Evolutionary conservation across 2,888 invertebrate genomes (phyloP), one percentile per base, ranked within the genome.

Genomic region (Nomada fucata): DNA sequence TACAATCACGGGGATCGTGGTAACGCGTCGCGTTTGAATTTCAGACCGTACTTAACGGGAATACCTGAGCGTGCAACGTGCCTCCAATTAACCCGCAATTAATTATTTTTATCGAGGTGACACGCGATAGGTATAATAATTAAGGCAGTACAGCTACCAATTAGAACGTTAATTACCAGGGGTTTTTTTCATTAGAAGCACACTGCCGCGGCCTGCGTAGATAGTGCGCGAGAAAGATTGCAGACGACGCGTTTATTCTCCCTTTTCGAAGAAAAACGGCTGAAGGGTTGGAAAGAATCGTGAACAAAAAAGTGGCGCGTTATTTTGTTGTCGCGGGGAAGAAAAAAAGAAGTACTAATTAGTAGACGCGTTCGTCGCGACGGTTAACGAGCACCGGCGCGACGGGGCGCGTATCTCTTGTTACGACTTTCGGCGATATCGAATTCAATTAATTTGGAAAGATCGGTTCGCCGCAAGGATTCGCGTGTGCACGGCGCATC

Each of bases 141-240:
- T 36, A 55, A 55, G 26, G 36, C 36, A 10, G 63, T 44, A 42
- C 36, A 36, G 53, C 75, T 23, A 29, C 59, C 73, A 65, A 73
- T 73, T 73, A 60, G 65, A 52, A 65, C 74, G 74, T 77, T 74
- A 77, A 77, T 77, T 77, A 60, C 20, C 65, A 29, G 53, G 0
- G 23, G 23, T 23, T 23, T 23, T 60, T 60, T 77, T 73, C 70
- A 57, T 79, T 67, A 60, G 23, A 57, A 50, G 18, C 23, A 42
- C 63, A 23, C 29, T 59, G 15, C 44, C 36, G 47, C 10, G 55
- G 15, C 18, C 50, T 11, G 44, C 52, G 61, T 74, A 75, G 79
- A 79, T 79, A 2, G 15, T 57, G 13, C 11, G 36, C 26, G 23
- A n/a, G 0, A 44, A 44, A 50, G 18, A 20, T 74, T 74, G 61